Evolutionary conservation across 2,113 vertebrate genomes (phyloP).

Genomic region (Lepus europaeus): DNA sequence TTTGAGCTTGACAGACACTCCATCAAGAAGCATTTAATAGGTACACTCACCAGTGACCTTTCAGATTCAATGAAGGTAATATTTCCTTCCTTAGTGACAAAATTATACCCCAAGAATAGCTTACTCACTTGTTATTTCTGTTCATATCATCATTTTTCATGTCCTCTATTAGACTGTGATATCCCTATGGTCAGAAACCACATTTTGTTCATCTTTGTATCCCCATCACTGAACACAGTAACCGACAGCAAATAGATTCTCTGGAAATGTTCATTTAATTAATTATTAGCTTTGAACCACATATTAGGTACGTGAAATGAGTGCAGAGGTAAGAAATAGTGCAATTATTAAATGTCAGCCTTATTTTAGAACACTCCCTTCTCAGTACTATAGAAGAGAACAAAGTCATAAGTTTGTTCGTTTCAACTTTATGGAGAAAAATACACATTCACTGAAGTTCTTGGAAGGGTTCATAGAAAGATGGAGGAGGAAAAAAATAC

Average conservation of each 20-base stretch:
- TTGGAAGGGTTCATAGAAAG: neutral
- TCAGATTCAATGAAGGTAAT: conserved; percentile 49
- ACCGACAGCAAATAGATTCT: conserved; percentile 32
- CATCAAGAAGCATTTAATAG: conserved; percentile 59
- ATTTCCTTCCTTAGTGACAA: conserved; percentile 31
- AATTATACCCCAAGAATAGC: conserved; percentile 49
- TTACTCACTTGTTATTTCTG: neutral
- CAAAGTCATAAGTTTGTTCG: neutral
- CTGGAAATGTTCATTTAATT: conserved; percentile 32
- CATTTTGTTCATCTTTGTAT: conserved; percentile 20
- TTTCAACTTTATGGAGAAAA: conserved; percentile 11
- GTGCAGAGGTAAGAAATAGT: conserved; percentile 42
- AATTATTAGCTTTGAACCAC: conserved; percentile 42
- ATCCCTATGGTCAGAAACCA: conserved; percentile 3
- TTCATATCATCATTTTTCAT: conserved; percentile 21
- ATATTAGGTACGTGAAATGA: conserved; percentile 39
- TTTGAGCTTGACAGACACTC: conserved; percentile 54
- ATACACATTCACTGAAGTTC: neutral
- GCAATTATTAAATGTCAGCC: conserved; percentile 33
- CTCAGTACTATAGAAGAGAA: neutral
- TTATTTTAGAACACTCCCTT: conserved; percentile 1
- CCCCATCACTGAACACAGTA: neutral
- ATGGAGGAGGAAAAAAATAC: neutral
- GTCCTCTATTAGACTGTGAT: neutral
- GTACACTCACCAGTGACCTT: conserved; percentile 63